Percentiles rank a stretch among this genome's conserved stretches.
Evolutionary conservation across 2,888 invertebrate species (phyloP).

Genomic region (Argynnis bischoffii): DNA sequence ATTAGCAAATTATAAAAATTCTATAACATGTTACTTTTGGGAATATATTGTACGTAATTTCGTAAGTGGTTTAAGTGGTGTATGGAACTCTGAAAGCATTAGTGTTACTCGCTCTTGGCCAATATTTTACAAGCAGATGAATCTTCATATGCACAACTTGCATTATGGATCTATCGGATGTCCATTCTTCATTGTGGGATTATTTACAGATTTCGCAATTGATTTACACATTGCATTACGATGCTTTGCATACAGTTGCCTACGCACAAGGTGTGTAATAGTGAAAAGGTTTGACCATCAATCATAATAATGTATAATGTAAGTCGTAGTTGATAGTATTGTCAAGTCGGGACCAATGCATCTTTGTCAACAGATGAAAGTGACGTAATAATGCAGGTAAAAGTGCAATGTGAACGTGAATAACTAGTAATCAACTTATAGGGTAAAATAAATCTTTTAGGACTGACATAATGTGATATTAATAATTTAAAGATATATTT

Average conservation of each 20-base stretch:
- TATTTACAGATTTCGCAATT: conserved; percentile 53
- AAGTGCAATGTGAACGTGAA: conserved; percentile 14
- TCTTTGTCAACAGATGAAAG: conserved; percentile 35
- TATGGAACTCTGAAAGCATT: too few species aligned
- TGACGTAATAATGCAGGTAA: conserved; percentile 19
- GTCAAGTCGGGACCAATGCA: conserved; percentile 22
- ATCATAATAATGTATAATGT: conserved; percentile 39
- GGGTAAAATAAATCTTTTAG: too few species aligned
- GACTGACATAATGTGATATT: too few species aligned
- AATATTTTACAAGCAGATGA: conserved; percentile 51
- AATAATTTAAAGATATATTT: too few species aligned
- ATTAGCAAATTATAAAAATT: too few species aligned
- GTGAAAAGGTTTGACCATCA: conserved; percentile 41
- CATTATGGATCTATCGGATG: conserved; percentile 8
- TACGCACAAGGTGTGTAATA: conserved; percentile 42
- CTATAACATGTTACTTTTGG: too few species aligned
- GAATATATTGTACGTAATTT: too few species aligned
- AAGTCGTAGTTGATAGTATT: conserved; percentile 28
- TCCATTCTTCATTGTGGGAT: conserved; percentile 26
- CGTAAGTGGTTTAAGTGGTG: too few species aligned
- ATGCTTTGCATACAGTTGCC: conserved; percentile 46
- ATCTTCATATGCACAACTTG: conserved; percentile 30
- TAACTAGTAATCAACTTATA: too few species aligned
- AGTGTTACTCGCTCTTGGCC: too few species aligned
- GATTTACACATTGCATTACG: conserved; percentile 63